Percentiles rank a stretch among this genome's conserved stretches.
Evolutionary conservation across 2,888 invertebrate species (phyloP).

Genomic region (Drosophila trichaetosa): DNA sequence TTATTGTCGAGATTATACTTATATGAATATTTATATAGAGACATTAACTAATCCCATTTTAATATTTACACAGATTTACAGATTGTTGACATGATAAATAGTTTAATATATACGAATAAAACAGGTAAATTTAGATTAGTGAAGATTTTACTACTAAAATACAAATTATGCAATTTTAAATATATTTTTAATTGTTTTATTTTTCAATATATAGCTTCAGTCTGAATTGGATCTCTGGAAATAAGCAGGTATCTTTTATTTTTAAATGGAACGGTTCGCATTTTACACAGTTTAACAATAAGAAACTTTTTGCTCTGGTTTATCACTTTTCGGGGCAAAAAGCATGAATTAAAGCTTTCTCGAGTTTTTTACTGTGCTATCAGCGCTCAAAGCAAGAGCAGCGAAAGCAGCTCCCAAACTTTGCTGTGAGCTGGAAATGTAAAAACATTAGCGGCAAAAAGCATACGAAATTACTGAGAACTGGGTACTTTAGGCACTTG

Average conservation of each 20-base stretch:
- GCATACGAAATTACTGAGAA: conserved; percentile 22
- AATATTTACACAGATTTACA: not conserved
- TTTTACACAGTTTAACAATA: conserved; percentile 30
- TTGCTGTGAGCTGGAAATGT: conserved; percentile 49
- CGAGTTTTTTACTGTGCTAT: conserved; percentile 1
- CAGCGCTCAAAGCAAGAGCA: conserved; percentile 35
- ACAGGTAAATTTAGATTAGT: not conserved
- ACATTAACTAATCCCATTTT: not conserved
- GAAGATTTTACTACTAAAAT: not conserved
- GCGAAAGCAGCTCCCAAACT: conserved; percentile 36
- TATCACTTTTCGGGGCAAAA: conserved; percentile 34
- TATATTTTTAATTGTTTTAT: not conserved
- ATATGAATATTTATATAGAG: not conserved
- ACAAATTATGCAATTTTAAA: not conserved
- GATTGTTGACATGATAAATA: not conserved
- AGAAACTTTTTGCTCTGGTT: conserved; percentile 30
- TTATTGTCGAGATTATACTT: not conserved
- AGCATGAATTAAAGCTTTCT: conserved; percentile 31
- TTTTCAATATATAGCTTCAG: not conserved
- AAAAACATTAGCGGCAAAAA: conserved; percentile 34
- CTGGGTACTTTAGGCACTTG: conserved; percentile 22
- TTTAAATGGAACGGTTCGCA: conserved; percentile 18
- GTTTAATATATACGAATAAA: not conserved
- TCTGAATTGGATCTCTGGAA: not conserved
- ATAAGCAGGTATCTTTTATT: not conserved